Conservation (phyloP, 92 coral and sea anemone genomes). For the Scolanthus callimorphus region DNA sequence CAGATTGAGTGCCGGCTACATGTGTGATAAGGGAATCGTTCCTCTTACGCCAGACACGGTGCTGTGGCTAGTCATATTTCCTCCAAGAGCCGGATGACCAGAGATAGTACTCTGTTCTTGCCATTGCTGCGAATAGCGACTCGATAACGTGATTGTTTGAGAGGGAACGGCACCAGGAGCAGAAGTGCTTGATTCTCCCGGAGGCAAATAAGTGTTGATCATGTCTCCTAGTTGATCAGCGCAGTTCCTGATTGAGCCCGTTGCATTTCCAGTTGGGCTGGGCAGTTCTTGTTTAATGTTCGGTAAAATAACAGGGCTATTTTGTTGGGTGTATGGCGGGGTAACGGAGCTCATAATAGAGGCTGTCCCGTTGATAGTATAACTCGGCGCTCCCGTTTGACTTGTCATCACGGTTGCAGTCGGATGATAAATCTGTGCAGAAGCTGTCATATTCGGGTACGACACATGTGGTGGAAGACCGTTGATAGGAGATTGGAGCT, state of each 20-base stretch:
- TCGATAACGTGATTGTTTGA: constrained; percentile 27
- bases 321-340: constrained; percentile 77
- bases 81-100: constrained; percentile 39
- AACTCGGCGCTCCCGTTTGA: constrained; percentile 49
- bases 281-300: constrained; percentile 93
- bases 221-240: constrained; percentile 98
- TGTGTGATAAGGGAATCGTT: constrained; percentile 95
- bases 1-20: constrained; percentile 36
- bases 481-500: constrained; percentile 75
- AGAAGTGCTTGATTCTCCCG: constrained; percentile 21
- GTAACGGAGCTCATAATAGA: constrained; percentile 68
- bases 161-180: constrained; percentile 27
- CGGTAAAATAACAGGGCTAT: constrained; percentile 70
- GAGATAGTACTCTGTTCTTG: constrained; percentile 31
- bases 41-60: constrained; percentile 70
- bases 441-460: constrained; percentile 70
- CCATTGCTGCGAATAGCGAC: constrained; percentile 60
- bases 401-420: constrained; percentile 60
- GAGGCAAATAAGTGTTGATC: constrained; percentile 96
- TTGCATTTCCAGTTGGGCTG: constrained; percentile 45
- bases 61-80: constrained; percentile 28
- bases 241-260: constrained; percentile 63
- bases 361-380: constrained; percentile 71
- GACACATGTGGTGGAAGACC: constrained; percentile 70
- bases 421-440: constrained; percentile 75